Percentiles rank a stretch among this genome's conserved stretches.
These are phyloP conservation scores for Metacarcinus magister DNA, from an alignment of 2,888 invertebrate genomes.

Conservation along the genomic window DNA sequence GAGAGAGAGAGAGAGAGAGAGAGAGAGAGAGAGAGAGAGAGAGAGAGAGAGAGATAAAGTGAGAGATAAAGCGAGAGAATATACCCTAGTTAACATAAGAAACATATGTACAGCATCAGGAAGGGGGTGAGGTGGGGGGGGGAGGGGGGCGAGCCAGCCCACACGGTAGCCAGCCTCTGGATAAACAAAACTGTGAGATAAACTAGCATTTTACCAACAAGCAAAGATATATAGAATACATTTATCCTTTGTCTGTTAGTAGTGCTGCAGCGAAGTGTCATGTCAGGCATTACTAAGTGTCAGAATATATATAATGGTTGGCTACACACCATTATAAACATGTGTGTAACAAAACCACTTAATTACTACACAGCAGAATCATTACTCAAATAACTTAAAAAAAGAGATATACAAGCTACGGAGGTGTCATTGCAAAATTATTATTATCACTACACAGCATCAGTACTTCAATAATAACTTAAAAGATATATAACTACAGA, in stretches of 20 bases:
- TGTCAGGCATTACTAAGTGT: background rate
- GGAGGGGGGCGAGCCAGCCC: background rate
- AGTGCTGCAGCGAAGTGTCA: background rate
- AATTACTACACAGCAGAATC: constrained; percentile 2
- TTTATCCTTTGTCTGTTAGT: constrained; percentile 5
- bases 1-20: constrained; percentile 41
- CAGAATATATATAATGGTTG: background rate
- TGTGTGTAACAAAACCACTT: background rate
- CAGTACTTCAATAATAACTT: background rate
- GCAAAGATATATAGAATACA: background rate
- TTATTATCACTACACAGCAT: background rate
- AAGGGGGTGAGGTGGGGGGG: background rate
- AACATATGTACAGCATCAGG: background rate
- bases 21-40: constrained; percentile 5
- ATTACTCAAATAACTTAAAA: background rate
- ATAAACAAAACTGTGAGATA: background rate
- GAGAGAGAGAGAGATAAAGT: background rate
- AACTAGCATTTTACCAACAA: background rate
- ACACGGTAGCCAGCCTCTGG: background rate
- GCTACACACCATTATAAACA: background rate
- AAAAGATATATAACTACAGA: background rate
- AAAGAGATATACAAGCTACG: background rate
- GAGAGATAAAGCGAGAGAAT: background rate
- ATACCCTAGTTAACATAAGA: background rate
- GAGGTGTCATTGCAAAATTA: background rate